phyloP scores from a whole-genome alignment of 2,113 vertebrate genomes.

The Bufo gargarizans region DNA sequence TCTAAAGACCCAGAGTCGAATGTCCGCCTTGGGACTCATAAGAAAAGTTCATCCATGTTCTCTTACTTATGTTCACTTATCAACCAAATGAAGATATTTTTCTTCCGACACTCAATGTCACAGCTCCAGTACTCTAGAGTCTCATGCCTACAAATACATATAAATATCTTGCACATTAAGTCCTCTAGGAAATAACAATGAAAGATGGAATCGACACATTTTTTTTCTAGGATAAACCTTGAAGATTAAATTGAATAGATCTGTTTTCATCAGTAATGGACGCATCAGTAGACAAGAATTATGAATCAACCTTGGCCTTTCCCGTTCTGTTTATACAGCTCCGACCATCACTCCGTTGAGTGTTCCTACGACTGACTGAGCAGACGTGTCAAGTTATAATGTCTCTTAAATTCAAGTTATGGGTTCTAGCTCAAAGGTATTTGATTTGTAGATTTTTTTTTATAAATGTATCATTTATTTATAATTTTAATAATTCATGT shows the following conservation, averaged over 20 bases:
- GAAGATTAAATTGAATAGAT: background rate
- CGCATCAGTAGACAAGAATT: background rate
- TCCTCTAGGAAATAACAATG: slow-evolving; percentile 32
- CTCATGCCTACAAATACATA: background rate
- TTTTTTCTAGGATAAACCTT: slow-evolving; percentile 12
- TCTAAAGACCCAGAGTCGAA: slow-evolving; percentile 17
- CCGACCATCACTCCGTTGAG: background rate
- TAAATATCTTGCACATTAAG: slow-evolving; percentile 32
- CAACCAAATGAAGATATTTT: slow-evolving; percentile 36
- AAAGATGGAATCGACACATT: background rate
- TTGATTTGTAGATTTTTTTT: no score
- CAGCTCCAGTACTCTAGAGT: background rate
- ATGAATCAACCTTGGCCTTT: slow-evolving; percentile 27
- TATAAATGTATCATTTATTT: no score
- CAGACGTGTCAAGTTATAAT: background rate
- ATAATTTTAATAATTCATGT: no score
- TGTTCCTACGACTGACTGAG: background rate
- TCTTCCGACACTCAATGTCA: slow-evolving; percentile 24
- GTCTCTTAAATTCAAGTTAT: no score
- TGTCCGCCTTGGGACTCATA: slow-evolving; percentile 34
- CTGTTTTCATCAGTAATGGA: background rate
- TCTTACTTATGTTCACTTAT: slow-evolving; percentile 39
- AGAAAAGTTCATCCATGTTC: slow-evolving; percentile 28
- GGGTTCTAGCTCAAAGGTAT: no score
- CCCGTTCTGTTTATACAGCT: background rate